Evolutionary conservation across 2,888 invertebrate genomes (phyloP), one percentile per base, ranked within the genome.

Genomic region (Seira ritae): DNA sequence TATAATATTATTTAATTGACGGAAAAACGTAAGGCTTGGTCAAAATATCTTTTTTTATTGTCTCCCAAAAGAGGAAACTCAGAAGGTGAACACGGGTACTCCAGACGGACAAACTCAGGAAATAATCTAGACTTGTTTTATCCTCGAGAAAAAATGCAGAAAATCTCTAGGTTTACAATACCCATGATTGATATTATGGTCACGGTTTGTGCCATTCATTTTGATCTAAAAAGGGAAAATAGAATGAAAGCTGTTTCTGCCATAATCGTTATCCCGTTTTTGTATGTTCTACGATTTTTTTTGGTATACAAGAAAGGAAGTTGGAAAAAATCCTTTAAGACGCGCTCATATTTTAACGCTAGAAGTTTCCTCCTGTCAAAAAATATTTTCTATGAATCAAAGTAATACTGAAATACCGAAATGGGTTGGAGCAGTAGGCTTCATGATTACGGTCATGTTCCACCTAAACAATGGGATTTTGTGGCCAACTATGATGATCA

Each of bases 51-150:
- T 55, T n/a, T 42, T 17, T 55, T 55, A 55, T 55, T 55, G 55
- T 55, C 12, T 17, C 17, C 55, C 55, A 55, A 55, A 55, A 8
- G 55, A n/a, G 55, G 55, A 55, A 55, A 55, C 55, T 55, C n/a
- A 55, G 17, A 2, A 4, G 3, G 8, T 31, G 31, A 31, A 31
- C 31, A 4, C 3, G 8, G 8, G 31, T 8, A 31, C 31, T 31
- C 31, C 31, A 31, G 31, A 2, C 31, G 8, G 31, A 2, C 31
- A 31, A 8, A 31, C 31, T 31, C 2, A 31, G 8, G 31, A 31
- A 31, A 31, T 31, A 2, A 31, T 31, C 3, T 31, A 31, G 31
- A 31, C 31, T 31, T 31, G 2, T 31, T 31, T 31, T 31, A 2
- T 31, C 8, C 42, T 42, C 42, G n/a, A n/a, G 8, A 55, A 17